Evolutionary conservation across 2,113 vertebrate genomes (phyloP), one percentile per base, ranked within the genome.

Genomic region (Psittacus erithacus): DNA sequence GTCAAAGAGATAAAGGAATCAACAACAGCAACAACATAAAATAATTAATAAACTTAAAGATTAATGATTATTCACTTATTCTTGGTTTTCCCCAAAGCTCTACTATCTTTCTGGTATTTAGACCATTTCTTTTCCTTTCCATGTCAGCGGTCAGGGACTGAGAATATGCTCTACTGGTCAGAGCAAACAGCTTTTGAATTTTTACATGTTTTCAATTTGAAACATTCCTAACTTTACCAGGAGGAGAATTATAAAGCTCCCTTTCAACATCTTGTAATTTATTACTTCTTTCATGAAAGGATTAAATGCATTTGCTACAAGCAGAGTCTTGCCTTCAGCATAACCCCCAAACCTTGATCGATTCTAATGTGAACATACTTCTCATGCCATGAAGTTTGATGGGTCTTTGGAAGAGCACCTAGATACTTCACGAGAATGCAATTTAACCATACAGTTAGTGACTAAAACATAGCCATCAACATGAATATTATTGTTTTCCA

Each of bases 201-300:
- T 93, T 91, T 89, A 63, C 44, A 29, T 68, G 20, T 87, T 91
- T 95, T 85, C 29, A 64, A 28, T 84, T 71, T 91, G 69, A 95
- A 91, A n/a, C 35, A 89, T 91, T 92, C 77, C 62, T 82, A 50
- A 60, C 65, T 92, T 94, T 77, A 65, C 79, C 39, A 39, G 57
- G 52, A 55, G 20, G 7, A 92, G 39, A 93, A 93, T 92, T 89
- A 76, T 47, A 91, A 82, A 13, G 6, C 8, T 65, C 3, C 17
- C 24, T 76, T 95, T 95, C 84, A 92, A 39, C 70, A 84, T 38
- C 25, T 84, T 57, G 39, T 60, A 62, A 92, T 95, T 95, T 92
- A 95, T 92, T 82, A 25, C 73, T 86, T 68, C 13, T 68, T 87
- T 86, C 31, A 50, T 64, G 84, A 93, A 91, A 82, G 43, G 53